Base-by-base conservation (phyloP, 1,140 invertebrate species). In the Drosophila chauvacae region DNA sequence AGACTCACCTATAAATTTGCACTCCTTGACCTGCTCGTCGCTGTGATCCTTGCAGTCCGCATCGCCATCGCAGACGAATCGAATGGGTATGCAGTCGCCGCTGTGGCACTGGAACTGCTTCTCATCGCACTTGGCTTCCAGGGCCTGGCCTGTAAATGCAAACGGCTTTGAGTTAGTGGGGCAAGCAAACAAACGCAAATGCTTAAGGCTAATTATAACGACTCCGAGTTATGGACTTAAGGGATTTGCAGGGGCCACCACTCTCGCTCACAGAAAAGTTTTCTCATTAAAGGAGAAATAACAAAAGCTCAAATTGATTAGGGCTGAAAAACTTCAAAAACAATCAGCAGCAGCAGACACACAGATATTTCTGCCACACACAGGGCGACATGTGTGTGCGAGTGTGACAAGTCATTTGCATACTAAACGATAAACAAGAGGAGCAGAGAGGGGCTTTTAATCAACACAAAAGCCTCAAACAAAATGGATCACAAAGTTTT, bases 1-100 rank as follows among this genome's bases (percentile, higher is more conserved):
- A 23, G 4, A 93, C 93, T 94, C 63, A 92, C 91, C 86, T 58
- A 48, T 93, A 94, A 95, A 94, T 94, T 95, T 95, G 91, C 96
- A 97, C 92, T 95, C 93, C 28, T 94, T 92, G 7, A 94, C 93
- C 82, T 93, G 94, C 92, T 97, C 97, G 91, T 97, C 97, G 18
- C 96, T 96, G 79, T 95, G 95, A 93, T 97, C 97, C 39, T 93
- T 94, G 92, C 97, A 97, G 91, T 97, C 97, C 77, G 96, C 94
- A 62, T 96, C 94, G 57, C 95, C 95, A 81, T 97, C 97, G 87
- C 96, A 97, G 26, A 95, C 94, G 94, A 97, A 97, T 75, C 96
- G 93, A 60, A 95, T 93, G 7, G 97, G 96, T 92, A 98, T 97
- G 93, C 97, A 98, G 81, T 94, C 95, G 74, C 96, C 96, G 82